A percentile compares a stretch with the other conserved stretches of the same genome.
These are phyloP conservation scores for Neoniphon sammara DNA, from an alignment of 2,797 vertebrate species.

Conservation along the genomic window DNA sequence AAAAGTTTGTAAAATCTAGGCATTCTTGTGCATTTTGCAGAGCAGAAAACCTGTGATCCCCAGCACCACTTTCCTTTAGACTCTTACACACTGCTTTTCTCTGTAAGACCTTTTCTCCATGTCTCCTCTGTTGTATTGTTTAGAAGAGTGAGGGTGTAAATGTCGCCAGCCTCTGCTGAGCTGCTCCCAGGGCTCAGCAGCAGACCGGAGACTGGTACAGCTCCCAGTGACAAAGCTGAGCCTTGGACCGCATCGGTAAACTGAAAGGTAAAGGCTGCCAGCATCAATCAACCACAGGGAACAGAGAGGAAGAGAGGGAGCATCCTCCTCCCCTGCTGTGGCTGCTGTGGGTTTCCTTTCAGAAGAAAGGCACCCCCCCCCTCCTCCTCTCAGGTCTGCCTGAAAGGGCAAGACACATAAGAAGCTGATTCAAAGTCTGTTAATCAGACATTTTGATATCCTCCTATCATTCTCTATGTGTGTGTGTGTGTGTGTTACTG, in stretches of 20 bases:
- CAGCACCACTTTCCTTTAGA: slow-evolving; percentile 12
- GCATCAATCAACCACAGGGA: slow-evolving; percentile 73
- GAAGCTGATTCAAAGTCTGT: slow-evolving; percentile 48
- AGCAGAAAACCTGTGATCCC: slow-evolving; percentile 34
- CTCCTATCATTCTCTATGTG: slow-evolving; percentile 7
- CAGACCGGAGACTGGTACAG: slow-evolving; percentile 70
- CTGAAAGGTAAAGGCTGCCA: slow-evolving; percentile 74
- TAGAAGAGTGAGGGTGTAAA: slow-evolving; percentile 57
- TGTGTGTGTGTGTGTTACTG: slow-evolving; percentile 6
- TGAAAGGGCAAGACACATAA: slow-evolving; percentile 74
- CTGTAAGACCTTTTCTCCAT: slow-evolving; percentile 19
- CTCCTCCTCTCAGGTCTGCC: slow-evolving; percentile 33
- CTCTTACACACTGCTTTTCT: slow-evolving; percentile 16
- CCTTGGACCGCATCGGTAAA: slow-evolving; percentile 62
- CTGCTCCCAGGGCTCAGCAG: slow-evolving; percentile 64
- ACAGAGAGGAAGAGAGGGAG: slow-evolving; percentile 66
- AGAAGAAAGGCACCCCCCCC: slow-evolving; percentile 55
- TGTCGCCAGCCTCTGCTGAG: slow-evolving; percentile 70
- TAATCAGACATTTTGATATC: slow-evolving; percentile 20
- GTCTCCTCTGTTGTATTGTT: slow-evolving; percentile 22
- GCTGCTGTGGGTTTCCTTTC: slow-evolving; percentile 67
- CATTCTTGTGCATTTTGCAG: slow-evolving; percentile 2
- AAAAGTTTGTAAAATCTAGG: slow-evolving; percentile 16
- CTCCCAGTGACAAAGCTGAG: slow-evolving; percentile 65
- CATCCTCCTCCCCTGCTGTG: slow-evolving; percentile 72